Conservation (phyloP, 1,140 invertebrate genomes). For the Drosophila pseudoobscura region DNA sequence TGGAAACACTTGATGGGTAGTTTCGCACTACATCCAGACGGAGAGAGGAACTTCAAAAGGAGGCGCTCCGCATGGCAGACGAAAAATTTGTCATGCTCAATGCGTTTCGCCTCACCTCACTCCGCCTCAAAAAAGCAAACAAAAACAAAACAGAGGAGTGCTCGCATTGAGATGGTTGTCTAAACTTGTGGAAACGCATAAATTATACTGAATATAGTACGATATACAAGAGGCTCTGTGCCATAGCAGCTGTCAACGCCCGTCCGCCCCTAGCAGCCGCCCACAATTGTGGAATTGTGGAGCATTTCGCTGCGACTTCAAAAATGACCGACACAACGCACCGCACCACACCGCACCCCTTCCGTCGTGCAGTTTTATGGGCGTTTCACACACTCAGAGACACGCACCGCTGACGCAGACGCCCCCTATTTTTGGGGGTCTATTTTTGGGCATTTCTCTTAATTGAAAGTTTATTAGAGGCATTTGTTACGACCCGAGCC, state of each 20-base stretch:
- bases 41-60: conserved; percentile 55
- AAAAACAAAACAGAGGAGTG: too few species aligned
- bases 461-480: conserved; percentile 77
- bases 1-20: conserved; percentile 1
- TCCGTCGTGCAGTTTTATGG: conserved; percentile 52
- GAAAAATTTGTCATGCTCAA: conserved; percentile 70
- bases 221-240: conserved; percentile 8
- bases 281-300: conserved; percentile 44
- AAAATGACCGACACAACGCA: conserved; percentile 49
- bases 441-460: conserved; percentile 57
- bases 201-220: conserved; percentile 58
- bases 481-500: conserved; percentile 32
- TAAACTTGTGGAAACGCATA: conserved; percentile 67
- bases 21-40: conserved; percentile 17
- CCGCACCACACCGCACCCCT: conserved; percentile 16
- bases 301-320: conserved; percentile 34
- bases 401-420: conserved; percentile 9
- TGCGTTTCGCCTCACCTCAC: conserved; percentile 14
- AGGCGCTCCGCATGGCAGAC: conserved; percentile 28
- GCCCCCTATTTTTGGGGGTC: conserved; percentile 37
- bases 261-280: conserved; percentile 30
- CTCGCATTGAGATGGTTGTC: conserved; percentile 40
- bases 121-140: conserved; percentile 1
- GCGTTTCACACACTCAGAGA: conserved; percentile 27
- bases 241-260: conserved; percentile 66